Conservation (phyloP, 2,888 invertebrate genomes). For the Automeris io region DNA sequence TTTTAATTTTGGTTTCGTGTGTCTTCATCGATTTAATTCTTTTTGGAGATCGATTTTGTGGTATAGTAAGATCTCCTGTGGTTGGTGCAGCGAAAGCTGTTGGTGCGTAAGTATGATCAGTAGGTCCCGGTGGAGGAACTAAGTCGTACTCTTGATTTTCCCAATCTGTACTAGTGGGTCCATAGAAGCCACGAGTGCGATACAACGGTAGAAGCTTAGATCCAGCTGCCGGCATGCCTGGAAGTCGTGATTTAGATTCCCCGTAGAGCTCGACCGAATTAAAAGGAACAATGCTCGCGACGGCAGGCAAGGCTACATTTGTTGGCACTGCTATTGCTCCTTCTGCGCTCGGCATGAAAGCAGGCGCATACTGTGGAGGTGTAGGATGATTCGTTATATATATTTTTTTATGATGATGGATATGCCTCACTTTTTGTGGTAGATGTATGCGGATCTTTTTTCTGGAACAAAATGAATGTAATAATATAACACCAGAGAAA, state of each 20-base stretch:
- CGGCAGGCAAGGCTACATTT: conserved; percentile 49
- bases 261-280: conserved; percentile 56
- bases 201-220: conserved; percentile 65
- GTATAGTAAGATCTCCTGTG: conserved; percentile 21
- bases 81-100: conserved; percentile 37
- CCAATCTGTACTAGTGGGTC: conserved; percentile 50
- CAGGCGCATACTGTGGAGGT: conserved; percentile 65
- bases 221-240: conserved; percentile 34
- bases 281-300: conserved; percentile 45
- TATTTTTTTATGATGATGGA: conserved; percentile 74
- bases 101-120: conserved; percentile 38
- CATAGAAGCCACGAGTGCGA: conserved; percentile 66
- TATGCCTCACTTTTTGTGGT: conserved; percentile 75
- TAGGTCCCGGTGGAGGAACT: conserved; percentile 39
- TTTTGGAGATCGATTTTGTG: conserved; percentile 38
- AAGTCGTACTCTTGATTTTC: conserved; percentile 59
- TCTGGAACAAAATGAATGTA: conserved; percentile 60
- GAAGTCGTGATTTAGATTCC: conserved; percentile 38
- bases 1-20: conserved; percentile 53
- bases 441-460: conserved; percentile 76
- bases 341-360: conserved; percentile 61
- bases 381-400: conserved; percentile 72
- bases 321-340: conserved; percentile 56
- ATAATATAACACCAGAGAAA: no score
- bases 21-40: conserved; percentile 60